Evolutionary conservation across 2,888 invertebrate species (phyloP).

Genomic region (Tethea ocularis): DNA sequence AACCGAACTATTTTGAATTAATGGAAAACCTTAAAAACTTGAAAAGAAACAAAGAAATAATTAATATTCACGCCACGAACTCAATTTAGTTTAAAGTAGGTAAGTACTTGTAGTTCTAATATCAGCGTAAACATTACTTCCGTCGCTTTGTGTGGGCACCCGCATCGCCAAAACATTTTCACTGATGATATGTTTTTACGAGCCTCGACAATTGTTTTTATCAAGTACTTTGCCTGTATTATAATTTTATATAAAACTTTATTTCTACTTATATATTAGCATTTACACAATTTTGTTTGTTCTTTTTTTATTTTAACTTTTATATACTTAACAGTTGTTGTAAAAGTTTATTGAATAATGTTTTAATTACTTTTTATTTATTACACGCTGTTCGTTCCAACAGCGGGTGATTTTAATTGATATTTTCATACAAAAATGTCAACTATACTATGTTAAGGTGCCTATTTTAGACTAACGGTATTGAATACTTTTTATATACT

Average conservation of each 20-base stretch:
- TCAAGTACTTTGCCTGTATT: neutral
- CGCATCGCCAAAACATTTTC: slow-evolving; percentile 64
- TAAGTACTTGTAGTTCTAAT: slow-evolving; percentile 60
- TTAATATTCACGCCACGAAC: slow-evolving; percentile 59
- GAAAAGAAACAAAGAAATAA: slow-evolving; percentile 30
- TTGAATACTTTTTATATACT: too few relatives aligned
- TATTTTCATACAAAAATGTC: too few relatives aligned
- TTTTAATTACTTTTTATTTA: too few relatives aligned
- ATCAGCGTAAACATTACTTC: slow-evolving; percentile 64
- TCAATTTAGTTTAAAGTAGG: slow-evolving; percentile 61
- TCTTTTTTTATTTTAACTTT: too few relatives aligned
- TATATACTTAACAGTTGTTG: too few relatives aligned
- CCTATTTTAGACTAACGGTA: too few relatives aligned
- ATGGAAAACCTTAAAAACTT: slow-evolving; percentile 27
- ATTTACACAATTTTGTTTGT: too few relatives aligned
- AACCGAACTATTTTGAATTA: slow-evolving; percentile 10
- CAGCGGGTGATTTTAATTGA: too few relatives aligned
- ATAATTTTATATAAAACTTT: neutral
- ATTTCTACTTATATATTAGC: neutral
- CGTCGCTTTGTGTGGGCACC: slow-evolving; percentile 70
- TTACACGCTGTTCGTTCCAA: too few relatives aligned
- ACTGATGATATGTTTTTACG: slow-evolving; percentile 52
- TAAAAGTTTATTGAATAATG: too few relatives aligned
- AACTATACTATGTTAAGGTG: too few relatives aligned
- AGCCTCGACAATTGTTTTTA: slow-evolving; percentile 11